phyloP scores from a whole-genome alignment of 2,888 invertebrate species.

The Aspidiotus rigidus region DNA sequence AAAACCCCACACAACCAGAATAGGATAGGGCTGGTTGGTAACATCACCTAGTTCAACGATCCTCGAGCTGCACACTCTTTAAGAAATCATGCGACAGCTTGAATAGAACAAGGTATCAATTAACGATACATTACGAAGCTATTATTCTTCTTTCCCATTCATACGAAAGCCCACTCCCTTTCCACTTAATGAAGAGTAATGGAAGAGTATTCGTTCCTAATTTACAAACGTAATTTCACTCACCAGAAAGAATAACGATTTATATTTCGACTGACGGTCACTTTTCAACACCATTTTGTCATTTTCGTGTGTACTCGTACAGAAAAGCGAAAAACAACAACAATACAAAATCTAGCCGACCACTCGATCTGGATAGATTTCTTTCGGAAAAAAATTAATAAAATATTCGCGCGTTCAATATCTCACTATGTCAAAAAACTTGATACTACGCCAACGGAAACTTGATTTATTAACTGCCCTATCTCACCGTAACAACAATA shows the following conservation, averaged over 20 bases:
- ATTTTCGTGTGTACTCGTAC: background rate
- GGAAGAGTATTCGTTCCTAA: background rate
- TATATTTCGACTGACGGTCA: conserved; percentile 21
- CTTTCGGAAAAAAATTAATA: background rate
- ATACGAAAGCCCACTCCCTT: too few species aligned
- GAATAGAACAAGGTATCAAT: too few species aligned
- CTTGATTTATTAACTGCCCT: background rate
- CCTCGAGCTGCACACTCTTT: too few species aligned
- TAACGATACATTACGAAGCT: too few species aligned
- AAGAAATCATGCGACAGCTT: too few species aligned
- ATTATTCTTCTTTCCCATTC: too few species aligned
- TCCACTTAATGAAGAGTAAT: conserved; percentile 6
- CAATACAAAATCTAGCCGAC: background rate
- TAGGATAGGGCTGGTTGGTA: too few species aligned
- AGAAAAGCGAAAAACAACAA: background rate
- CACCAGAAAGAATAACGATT: conserved; percentile 26
- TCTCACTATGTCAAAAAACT: background rate
- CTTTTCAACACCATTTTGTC: conserved; percentile 27
- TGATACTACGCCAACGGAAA: background rate
- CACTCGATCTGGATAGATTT: background rate
- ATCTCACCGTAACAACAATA: too few species aligned
- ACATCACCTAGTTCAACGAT: too few species aligned
- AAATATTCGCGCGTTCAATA: background rate
- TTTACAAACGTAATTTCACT: background rate
- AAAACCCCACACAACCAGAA: too few species aligned